Evolutionary conservation across 1,140 invertebrate genomes (phyloP), one percentile per base, ranked within the genome.

Genomic region (Temnothorax longispinosus): DNA sequence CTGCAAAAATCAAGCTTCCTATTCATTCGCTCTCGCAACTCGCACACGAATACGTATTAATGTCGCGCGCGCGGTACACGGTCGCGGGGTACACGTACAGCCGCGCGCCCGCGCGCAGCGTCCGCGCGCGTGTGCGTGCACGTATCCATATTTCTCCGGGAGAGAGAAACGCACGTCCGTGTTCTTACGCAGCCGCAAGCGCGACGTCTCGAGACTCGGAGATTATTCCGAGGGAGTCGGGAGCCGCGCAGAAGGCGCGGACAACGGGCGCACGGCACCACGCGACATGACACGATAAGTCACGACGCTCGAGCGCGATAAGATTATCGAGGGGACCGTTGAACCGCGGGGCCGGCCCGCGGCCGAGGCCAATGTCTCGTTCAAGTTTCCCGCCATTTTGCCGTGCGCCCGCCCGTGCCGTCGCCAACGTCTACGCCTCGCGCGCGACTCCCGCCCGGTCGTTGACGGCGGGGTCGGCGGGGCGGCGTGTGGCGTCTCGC

Each of bases 331-430:
- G 71, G 85, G 71, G 85, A 91, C 86, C 89, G 87, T 92, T 90
- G 90, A 93, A 93, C 92, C 35, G 65, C 52, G 15, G 41, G 69
- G 47, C 56, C 32, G 38, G 13, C n/a, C 44, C 27, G 27, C 27
- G 27, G 27, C 27, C 27, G 27, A 27, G 27, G 0, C 1, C 27
- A 7, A 44, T 38, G 69, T 87, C 71, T 64, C 56, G 78, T 92
- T 93, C 74, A 85, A 93, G 85, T 93, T 94, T 94, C 92, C 92
- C 91, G 90, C 92, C 89, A 92, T 91, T 89, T 91, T 85, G 69
- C 62, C 27, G 64, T 85, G 78, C 62, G 62, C 41, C 13, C 13
- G 35, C 2, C 62, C 54, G 27, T 13, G n/a, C 41, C 50, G 2
- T 56, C 15, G 4, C 21, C 50, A 32, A 72, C 27, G 38, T 60